phyloP scores from a whole-genome alignment of 2,888 invertebrate genomes.

The Seira sanloemensis region DNA sequence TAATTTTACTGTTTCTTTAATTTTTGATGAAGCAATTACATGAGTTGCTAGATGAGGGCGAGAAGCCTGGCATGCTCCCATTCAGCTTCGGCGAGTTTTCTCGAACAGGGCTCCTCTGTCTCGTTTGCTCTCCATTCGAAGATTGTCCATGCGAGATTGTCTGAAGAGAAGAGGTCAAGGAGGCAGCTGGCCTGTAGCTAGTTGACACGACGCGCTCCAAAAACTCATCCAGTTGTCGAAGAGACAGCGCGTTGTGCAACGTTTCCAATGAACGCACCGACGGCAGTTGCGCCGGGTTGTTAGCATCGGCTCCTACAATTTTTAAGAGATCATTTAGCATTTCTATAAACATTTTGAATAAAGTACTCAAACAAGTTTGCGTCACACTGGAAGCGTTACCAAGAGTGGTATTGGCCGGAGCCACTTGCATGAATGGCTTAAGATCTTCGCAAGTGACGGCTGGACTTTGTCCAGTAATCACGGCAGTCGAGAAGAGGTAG shows the following conservation, averaged over 20 bases:
- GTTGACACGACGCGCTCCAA: constrained; percentile 68
- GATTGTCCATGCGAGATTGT: background rate
- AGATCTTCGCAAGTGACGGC: constrained; percentile 89
- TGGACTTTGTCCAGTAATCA: constrained; percentile 90
- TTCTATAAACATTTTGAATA: no score
- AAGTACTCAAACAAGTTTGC: no score
- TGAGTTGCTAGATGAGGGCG: constrained; percentile 62
- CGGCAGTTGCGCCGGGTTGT: constrained; percentile 87
- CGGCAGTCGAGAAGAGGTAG: constrained; percentile 96
- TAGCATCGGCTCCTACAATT: constrained; percentile 47
- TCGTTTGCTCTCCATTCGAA: constrained; percentile 13
- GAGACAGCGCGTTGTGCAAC: constrained; percentile 95
- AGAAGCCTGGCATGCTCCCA: constrained; percentile 46
- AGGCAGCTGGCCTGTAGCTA: constrained; percentile 67
- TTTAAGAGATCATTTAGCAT: no score
- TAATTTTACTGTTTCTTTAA: constrained; percentile 37
- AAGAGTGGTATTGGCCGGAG: constrained; percentile 22
- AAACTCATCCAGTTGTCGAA: constrained; percentile 88
- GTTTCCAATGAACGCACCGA: constrained; percentile 98
- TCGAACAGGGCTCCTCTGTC: constrained; percentile 9
- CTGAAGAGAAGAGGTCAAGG: constrained; percentile 30
- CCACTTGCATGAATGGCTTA: constrained; percentile 88
- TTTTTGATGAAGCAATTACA: constrained; percentile 47
- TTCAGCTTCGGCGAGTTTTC: constrained; percentile 48
- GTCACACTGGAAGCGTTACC: no score